Base-by-base conservation (phyloP, 2,113 vertebrate species). In the Acanthochromis polyacanthus region DNA sequence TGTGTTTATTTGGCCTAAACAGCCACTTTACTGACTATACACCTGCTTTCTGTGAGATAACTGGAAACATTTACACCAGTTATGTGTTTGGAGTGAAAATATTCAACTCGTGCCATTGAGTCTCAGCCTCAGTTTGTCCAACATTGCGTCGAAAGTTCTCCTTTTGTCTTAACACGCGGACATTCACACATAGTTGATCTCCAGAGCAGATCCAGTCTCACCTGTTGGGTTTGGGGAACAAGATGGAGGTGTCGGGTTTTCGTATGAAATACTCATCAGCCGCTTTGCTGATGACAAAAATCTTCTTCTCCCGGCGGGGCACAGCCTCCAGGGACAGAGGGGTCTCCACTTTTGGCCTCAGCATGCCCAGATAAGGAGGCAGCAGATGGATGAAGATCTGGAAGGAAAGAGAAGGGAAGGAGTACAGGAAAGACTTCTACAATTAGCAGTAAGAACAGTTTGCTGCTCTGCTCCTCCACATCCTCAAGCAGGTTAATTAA, bases 221-320 rank as follows among this genome's bases (percentile, higher is more conserved):
- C 95, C 96, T 95, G 92, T 95, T 94, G 20, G 94, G 92, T 69
- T 96, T 97, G 0, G 95, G 94, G 85, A 96, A 96, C 75, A 97
- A 85, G 86, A 96, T 90, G 74, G 95, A 94, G 23, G 63, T 91
- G 70, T 93, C 93, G 0, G 97, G 97, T 75, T 96, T 96, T 64
- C 96, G 94, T 69, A 97, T 97, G 88, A 98, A 98, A 92, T 98
- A 98, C 72, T 98, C 96, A 15, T 98, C 96, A 0, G 93, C 91
- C 0, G 87, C 91, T 59, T 95, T 91, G 75, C 82, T 93, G n/a
- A 92, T 85, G 60, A 82, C 25, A 14, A 91, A 59, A 1, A 64
- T 69, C 68, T 83, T 89, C 58, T 92, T 90, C 86, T 85, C 93
- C 1, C 84, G 90, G 3, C 87, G 94, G 22, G 91, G 88, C 16